Evolutionary conservation across 35 echinoderm and acorn worm species (phyloP).

Genomic region (Anneissia japonica): DNA sequence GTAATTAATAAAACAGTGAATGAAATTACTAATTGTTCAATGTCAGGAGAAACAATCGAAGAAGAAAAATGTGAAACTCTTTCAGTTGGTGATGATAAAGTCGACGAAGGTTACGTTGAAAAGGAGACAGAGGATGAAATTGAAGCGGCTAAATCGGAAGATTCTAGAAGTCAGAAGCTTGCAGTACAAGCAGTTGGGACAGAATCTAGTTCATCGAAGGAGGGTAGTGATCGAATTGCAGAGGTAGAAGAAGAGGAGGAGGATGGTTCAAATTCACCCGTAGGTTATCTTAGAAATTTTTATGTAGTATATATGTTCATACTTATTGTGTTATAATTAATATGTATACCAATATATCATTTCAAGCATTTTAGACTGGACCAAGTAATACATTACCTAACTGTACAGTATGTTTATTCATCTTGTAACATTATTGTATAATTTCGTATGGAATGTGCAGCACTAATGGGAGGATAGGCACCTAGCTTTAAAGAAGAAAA

Average conservation of each 20-base stretch:
- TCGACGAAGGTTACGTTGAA: neutral
- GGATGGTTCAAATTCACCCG: neutral
- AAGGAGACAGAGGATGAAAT: neutral
- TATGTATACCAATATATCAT: too few species aligned
- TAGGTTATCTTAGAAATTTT: neutral
- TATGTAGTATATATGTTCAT: too few species aligned
- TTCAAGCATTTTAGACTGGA: too few species aligned
- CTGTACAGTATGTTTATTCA: too few species aligned
- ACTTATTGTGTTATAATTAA: too few species aligned
- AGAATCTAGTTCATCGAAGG: slow-evolving; percentile 7
- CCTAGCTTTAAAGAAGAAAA: too few species aligned
- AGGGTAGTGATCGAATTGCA: slow-evolving; percentile 6
- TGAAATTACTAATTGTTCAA: neutral
- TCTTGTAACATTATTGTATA: too few species aligned
- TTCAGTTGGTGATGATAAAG: neutral
- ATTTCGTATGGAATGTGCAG: too few species aligned
- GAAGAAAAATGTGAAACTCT: neutral
- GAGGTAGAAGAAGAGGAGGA: neutral
- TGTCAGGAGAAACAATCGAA: neutral
- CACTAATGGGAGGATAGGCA: too few species aligned
- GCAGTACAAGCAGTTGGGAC: neutral
- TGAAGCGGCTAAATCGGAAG: neutral
- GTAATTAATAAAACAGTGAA: neutral
- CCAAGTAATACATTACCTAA: too few species aligned
- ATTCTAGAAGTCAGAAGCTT: neutral